phyloP scores from a whole-genome alignment of 2,113 vertebrate species.

The Sapajus apella region DNA sequence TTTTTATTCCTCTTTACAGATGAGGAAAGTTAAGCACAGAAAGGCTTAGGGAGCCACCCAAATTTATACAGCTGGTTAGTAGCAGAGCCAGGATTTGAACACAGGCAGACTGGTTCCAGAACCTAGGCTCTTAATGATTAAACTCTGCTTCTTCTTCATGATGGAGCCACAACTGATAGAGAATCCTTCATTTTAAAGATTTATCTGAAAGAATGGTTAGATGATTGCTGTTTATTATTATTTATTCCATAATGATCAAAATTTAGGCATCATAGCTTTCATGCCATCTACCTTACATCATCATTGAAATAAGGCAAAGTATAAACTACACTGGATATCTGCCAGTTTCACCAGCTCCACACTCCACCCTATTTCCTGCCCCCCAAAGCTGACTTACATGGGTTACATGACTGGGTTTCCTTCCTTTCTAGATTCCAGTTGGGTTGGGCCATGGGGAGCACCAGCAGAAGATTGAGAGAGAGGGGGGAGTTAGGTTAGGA shows the following conservation, averaged over 20 bases:
- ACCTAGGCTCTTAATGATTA: neutral
- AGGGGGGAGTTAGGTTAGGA: neutral
- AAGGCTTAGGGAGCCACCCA: neutral
- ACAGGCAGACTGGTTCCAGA: neutral
- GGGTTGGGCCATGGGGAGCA: neutral
- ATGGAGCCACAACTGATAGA: neutral
- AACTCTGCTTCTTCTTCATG: neutral
- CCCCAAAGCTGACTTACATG: neutral
- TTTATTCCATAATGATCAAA: neutral
- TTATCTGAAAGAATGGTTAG: neutral
- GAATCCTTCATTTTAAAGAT: neutral
- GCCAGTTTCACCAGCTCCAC: neutral
- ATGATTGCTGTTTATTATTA: neutral
- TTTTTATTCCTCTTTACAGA: neutral
- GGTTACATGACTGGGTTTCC: neutral
- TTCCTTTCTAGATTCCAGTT: neutral
- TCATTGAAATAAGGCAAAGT: neutral
- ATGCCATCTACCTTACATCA: neutral
- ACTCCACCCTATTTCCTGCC: neutral
- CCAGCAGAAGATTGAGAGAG: neutral
- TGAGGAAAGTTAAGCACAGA: neutral
- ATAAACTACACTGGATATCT: neutral
- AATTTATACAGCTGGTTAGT: neutral
- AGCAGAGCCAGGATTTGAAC: neutral
- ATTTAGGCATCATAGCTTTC: neutral